phyloP scores from a whole-genome alignment of 2,888 invertebrate genomes.

The Pegoplata infirma region DNA sequence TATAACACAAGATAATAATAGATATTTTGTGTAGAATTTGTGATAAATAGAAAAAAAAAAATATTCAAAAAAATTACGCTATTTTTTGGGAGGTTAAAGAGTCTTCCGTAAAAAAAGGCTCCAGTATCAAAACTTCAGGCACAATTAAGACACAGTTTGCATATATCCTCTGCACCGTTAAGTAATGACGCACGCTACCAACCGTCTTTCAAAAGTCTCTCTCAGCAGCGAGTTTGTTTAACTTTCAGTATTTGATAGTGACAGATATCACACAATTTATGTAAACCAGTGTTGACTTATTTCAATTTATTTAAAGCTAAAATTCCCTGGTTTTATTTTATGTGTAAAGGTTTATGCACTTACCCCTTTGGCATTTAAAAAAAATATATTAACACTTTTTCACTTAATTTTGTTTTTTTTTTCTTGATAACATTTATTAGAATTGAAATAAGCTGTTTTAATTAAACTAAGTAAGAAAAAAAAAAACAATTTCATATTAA shows the following conservation, averaged over 20 bases:
- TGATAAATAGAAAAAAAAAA: conserved; percentile 37
- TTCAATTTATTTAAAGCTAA: conserved; percentile 9
- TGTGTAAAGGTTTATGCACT: conserved; percentile 60
- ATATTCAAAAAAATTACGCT: conserved; percentile 58
- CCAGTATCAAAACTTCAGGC: conserved; percentile 25
- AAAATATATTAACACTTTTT: conserved; percentile 53
- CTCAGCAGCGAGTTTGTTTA: conserved; percentile 43
- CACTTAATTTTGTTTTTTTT: conserved; percentile 38
- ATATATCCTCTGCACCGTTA: conserved; percentile 36
- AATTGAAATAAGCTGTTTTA: conserved; percentile 50
- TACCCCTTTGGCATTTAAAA: conserved; percentile 57
- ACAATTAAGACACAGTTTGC: not conserved
- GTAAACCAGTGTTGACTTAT: not conserved
- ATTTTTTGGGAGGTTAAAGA: conserved; percentile 43
- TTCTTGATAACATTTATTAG: conserved; percentile 15
- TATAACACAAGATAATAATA: conserved; percentile 61
- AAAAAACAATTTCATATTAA: conserved; percentile 51
- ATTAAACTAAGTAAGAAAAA: conserved; percentile 42
- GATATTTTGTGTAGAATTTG: conserved; percentile 57
- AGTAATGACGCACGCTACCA: conserved; percentile 31
- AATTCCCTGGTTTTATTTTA: conserved; percentile 29
- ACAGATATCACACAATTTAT: not conserved
- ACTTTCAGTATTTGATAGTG: not conserved
- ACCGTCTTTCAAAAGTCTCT: conserved; percentile 39
- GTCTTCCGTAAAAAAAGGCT: conserved; percentile 47